Base-by-base conservation (phyloP, 1,140 invertebrate genomes). In the Aporrectodea caliginosa region DNA sequence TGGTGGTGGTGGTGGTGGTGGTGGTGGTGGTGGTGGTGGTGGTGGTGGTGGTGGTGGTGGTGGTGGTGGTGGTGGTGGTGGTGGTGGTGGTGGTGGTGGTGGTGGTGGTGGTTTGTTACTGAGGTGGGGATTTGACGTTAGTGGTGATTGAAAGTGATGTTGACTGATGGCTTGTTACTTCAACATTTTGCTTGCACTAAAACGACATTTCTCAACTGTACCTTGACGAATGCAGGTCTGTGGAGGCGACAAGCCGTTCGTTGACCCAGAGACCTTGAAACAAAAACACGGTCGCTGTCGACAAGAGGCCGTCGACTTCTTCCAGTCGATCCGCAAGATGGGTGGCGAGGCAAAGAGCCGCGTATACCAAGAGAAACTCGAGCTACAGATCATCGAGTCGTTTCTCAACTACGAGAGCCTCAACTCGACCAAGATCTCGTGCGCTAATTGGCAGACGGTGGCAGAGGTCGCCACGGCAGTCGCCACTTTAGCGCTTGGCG, bases 351-450 rank as follows among this genome's bases (percentile, higher is more conserved):
- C 96, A 87, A 97, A 98, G 88, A 96, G 94, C 83, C 90, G 92
- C 85, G 91, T 89, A 68, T 98, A 95, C 86, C 91, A 91, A 84
- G 91, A 93, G 75, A 93, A 86, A 74, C 81, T 88, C 22, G 22
- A 79, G 58, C 29, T 93, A 91, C 94, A 97, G 89, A 90, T 97
- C 73, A 93, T 96, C 79, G 94, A 96, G 69, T 89, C 93, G 75
- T 98, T 92, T 87, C 86, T 89, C 29, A 94, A 94, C 85, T 98
- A 95, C 86, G 92, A 92, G 84, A 92, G 93, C 68, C 94, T 97
- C 89, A 98, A 98, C 89, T 96, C 98, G 87, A 94, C 94, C 85
- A 98, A 98, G 91, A 98, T 98, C 88, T 95, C 98, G 80, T 98
- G 98, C 88, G 97, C 96, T 89, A 94, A 95, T 77, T 95, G 94